Conservation (phyloP, 1,140 invertebrate species). For the Ostrea edulis region DNA sequence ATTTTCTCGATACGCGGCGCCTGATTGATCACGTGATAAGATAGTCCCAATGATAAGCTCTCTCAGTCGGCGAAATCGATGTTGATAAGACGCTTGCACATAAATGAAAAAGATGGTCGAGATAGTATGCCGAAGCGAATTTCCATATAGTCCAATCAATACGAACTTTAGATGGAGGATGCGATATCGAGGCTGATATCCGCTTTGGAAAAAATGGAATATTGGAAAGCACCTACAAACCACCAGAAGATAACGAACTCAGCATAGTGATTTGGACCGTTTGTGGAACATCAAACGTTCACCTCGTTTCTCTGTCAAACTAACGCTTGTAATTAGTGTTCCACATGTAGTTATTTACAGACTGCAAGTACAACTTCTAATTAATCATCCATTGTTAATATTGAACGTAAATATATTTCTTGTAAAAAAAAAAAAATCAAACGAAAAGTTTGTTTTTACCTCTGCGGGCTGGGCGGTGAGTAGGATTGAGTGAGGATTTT, state of each 20-base stretch:
- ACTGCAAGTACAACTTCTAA: too few species aligned
- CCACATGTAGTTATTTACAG: too few species aligned
- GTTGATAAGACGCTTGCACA: conserved; percentile 46
- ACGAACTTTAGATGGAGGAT: conserved; percentile 36
- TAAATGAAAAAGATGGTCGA: conserved; percentile 44
- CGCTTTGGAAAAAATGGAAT: conserved; percentile 17
- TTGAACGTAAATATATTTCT: too few species aligned
- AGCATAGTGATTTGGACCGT: neutral
- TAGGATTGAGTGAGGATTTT: too few species aligned
- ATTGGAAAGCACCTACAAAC: conserved; percentile 24
- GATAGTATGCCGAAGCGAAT: conserved; percentile 40
- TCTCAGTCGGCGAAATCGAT: conserved; percentile 38
- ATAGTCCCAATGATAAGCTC: conserved; percentile 40
- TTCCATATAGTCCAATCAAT: conserved; percentile 48
- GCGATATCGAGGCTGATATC: conserved; percentile 38
- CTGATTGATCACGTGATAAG: conserved; percentile 49
- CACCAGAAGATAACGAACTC: conserved; percentile 25
- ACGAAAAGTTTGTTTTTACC: too few species aligned
- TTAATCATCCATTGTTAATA: too few species aligned
- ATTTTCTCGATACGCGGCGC: conserved; percentile 39
- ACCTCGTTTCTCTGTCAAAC: neutral
- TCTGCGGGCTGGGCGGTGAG: too few species aligned
- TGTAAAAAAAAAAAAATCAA: too few species aligned
- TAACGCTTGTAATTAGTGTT: neutral
- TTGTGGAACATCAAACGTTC: neutral